Base-by-base conservation (phyloP, 1,140 invertebrate genomes). In the Anadara kagoshimensis region DNA sequence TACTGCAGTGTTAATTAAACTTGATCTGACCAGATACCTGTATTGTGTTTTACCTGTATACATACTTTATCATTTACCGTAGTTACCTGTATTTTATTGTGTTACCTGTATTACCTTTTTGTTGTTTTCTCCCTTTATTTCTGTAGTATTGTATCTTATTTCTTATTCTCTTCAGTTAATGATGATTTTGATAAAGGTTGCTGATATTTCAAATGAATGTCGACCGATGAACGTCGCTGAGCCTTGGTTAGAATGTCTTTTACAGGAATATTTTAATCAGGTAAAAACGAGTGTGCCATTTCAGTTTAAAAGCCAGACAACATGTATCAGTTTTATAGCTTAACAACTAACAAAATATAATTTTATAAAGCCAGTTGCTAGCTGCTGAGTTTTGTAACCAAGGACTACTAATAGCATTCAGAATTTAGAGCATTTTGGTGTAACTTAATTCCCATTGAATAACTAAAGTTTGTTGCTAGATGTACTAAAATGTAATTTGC, bases 131-230 rank as follows among this genome's bases (percentile, higher is more conserved):
- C 14, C 11, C 45, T 18, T 14, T 49, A 14, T 10, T 24, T 53
- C 45, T 47, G 45, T 62, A 20, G 20, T 63, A 24, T 61, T 61
- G 20, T 65, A 36, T 59, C 16, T 66, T 64, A 43, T 41, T 72
- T 24, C 3, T 44, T 20, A 26, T 24, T 73, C 44, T 69, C 66
- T 74, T 57, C 73, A 96, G 94, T 90, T 95, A 43, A 93, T 93
- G 81, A 95, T 95, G 94, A 92, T 96, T 59, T 90, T 96, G 54
- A 95, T 96, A 75, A 96, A 96, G 91, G 94, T 95, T 24, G 94
- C 94, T 49, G 95, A 96, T 85, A 95, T 96, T 80, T 96, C 94
- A 58, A 96, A 96, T 85, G 95, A 96, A 89, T 94, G 94, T 0
- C 89, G 95, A 63, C 94, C 94, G 20, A 93, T 95, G 92, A 93